Percentiles rank a stretch among this genome's conserved stretches.
Conservation (phyloP, 2,888 invertebrate genomes). For the Fabriciana adippe region DNA sequence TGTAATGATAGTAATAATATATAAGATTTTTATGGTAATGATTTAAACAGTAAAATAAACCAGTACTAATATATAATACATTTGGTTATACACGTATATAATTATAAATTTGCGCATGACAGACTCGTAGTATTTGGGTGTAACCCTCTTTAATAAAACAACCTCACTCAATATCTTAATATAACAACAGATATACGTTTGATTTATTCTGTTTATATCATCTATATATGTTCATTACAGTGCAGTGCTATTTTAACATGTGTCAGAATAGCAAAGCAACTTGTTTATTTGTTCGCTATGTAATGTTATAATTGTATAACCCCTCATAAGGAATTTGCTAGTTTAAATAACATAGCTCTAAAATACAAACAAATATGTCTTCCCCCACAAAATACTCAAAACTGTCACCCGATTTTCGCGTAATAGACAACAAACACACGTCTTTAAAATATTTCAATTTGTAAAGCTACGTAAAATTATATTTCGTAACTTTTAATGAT, state of each 20-base stretch:
- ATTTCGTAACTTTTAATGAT: conserved; percentile 14
- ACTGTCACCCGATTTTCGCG: no score
- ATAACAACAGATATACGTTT: conserved; percentile 27
- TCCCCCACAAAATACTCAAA: no score
- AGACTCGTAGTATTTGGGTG: conserved; percentile 17
- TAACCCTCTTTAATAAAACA: conserved; percentile 31
- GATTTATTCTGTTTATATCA: conserved; percentile 18
- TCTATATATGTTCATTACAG: conserved; percentile 17
- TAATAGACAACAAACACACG: background rate
- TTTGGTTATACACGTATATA: conserved; percentile 3
- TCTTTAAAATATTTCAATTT: background rate
- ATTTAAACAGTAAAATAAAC: no score
- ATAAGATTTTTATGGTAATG: no score
- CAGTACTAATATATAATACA: background rate
- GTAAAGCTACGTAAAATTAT: conserved; percentile 15
- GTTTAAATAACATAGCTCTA: background rate
- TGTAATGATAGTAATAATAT: no score
- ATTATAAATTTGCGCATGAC: conserved; percentile 25
- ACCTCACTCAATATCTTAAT: conserved; percentile 31
- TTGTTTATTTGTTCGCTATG: no score
- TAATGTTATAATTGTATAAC: no score
- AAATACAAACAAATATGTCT: background rate
- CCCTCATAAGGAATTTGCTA: no score
- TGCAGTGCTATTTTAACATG: background rate
- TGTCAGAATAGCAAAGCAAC: no score